Evolutionary conservation across 64 coral and sea anemone species (phyloP), one percentile per base, ranked within the genome.

Genomic region (Anthopleura sola): DNA sequence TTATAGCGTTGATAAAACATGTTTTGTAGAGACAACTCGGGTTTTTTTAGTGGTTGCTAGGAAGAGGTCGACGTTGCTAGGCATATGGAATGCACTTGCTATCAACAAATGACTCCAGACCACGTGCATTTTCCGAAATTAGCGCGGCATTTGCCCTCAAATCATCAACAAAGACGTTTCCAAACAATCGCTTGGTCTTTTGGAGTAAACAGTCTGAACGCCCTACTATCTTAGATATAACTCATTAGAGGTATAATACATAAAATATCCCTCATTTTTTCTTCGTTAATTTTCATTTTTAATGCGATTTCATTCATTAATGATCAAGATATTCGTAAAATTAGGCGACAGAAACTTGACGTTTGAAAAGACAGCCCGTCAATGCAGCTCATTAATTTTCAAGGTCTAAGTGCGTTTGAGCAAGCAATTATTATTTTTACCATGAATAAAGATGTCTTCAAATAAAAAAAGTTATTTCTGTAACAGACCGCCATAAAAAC

Each of bases 31-130:
- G 49, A 51, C 49, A 5, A 6, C 12, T 2, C 9, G 40, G 40
- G 40, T 8, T 44, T 53, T 53, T 0, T 12, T 13, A 53, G 6
- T 17, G 12, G 66, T 32, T 15, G 66, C 66, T 32, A 71, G 34
- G 28, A 71, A 71, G 11, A 71, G 0, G 34, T 29, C 28, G 66
- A n/a, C 14, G 66, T 71, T 71, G 66, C 66, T 71, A 33, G 26
- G 66, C 66, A 71, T 71, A 71, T 71, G 66, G 29, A 71, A 71
- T 71, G 66, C 66, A 71, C 26, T 71, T 71, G 66, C 14, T 15
- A 4, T n/a, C 21, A 62, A 29, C 14, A 71, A 71, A 15, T 7
- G 28, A 10, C 66, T 32, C 21, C n/a, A 71, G 12, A 16, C 66
- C 66, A 71, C 66, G 66, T 71, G 66, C 29, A 32, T 12, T 32